A percentile compares a stretch with the other conserved stretches of the same genome.
Evolutionary conservation across 1,140 invertebrate genomes (phyloP).

Genomic region (Hetaerina americana): DNA sequence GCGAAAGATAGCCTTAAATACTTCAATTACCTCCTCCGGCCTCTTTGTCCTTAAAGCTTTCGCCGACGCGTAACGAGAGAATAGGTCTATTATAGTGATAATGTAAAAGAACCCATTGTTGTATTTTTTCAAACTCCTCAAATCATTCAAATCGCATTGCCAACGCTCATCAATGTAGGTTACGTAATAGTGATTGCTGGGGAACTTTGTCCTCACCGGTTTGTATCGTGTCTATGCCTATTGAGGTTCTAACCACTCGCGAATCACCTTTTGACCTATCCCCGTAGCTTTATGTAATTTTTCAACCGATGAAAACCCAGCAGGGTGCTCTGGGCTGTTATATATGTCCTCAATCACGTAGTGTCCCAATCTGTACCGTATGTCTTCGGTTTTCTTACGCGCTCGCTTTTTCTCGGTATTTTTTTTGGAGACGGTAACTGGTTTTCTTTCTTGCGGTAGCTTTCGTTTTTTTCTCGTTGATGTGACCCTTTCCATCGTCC

Average conservation of each 20-base stretch:
- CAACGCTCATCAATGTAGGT: neutral
- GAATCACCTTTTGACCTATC: neutral
- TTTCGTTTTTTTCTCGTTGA: too few species aligned
- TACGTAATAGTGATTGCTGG: neutral
- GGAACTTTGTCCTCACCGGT: neutral
- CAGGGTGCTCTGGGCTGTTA: neutral
- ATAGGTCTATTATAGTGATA: neutral
- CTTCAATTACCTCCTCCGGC: neutral
- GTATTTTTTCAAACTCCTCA: neutral
- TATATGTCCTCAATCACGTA: too few species aligned
- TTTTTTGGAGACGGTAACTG: too few species aligned
- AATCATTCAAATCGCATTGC: neutral
- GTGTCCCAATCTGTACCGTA: too few species aligned
- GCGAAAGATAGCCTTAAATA: neutral
- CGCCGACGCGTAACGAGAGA: neutral
- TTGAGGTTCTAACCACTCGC: neutral
- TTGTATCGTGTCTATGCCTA: neutral
- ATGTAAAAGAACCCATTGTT: neutral
- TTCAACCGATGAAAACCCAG: neutral
- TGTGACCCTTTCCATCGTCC: too few species aligned
- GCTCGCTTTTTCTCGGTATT: too few species aligned
- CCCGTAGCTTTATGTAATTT: neutral
- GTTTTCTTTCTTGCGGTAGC: too few species aligned
- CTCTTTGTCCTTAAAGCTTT: neutral
- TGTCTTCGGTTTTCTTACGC: too few species aligned